Base-by-base conservation (phyloP, 2,888 invertebrate genomes). In the Drosophila neoperkinsi region DNA sequence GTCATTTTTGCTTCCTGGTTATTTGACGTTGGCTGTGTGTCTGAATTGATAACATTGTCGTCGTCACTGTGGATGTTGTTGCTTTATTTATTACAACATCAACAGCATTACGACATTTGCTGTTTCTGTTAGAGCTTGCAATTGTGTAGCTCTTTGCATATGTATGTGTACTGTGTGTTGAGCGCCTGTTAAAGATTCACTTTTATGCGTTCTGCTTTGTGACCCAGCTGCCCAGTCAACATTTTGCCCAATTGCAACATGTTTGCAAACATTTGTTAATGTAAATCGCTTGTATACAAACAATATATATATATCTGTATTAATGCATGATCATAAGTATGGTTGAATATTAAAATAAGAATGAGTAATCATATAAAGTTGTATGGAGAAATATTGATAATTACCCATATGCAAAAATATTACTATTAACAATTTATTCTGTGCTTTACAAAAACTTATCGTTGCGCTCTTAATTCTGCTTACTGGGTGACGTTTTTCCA, bases 21-120 rank as follows among this genome's bases (percentile, higher is more conserved):
- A 74, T 78, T 75, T 75, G 34, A 66, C 61, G 77, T 60, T 69
- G 51, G 34, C 53, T 67, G 74, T 65, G 71, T 84, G 71, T 65
- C 69, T 81, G 79, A 63, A 72, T 82, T 84, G 89, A 84, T 87
- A 86, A 71, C 71, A 71, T 49, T 76, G 70, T 74, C 68, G 62
- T 73, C 74, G 64, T 70, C 74, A 68, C 53, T 71, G 87, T 60
- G 75, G 74, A 60, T 74, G 74, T 67, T 75, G 74, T 71, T 75
- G 71, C 46, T 50, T 68, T 78, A 71, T 77, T 81, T 82, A 82
- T 91, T 91, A 91, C 90, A 88, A 91, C 88, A 87, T 91, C 90
- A 81, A 79, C 83, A 76, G 59, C 79, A 84, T 86, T 86, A 90
- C 91, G 91, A 90, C 79, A 91, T 89, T 72, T 71, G 53, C 71